Conservation (phyloP, 2,888 invertebrate genomes). For the Drosophila cognata region DNA sequence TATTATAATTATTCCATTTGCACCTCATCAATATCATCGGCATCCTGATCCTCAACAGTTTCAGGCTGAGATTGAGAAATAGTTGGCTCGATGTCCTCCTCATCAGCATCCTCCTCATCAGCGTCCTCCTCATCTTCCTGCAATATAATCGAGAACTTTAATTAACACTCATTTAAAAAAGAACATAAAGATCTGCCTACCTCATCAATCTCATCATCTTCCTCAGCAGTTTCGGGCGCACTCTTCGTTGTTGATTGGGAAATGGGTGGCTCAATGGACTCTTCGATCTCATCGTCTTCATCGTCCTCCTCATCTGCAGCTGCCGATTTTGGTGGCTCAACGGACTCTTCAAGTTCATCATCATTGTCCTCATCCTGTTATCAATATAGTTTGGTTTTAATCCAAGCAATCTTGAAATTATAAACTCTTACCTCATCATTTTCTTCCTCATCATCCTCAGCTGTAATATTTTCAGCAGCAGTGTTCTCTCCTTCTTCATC, state of each 20-base stretch:
- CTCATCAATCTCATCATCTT: slow-evolving; percentile 61
- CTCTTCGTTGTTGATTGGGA: slow-evolving; percentile 20
- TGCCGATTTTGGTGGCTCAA: slow-evolving; percentile 46
- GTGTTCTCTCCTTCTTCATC: slow-evolving; percentile 71
- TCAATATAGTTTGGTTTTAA: not conserved
- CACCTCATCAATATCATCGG: slow-evolving; percentile 37
- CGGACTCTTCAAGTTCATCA: slow-evolving; percentile 52
- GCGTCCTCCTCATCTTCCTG: slow-evolving; percentile 68
- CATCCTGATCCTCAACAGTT: slow-evolving; percentile 38
- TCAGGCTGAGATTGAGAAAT: slow-evolving; percentile 48
- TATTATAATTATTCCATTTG: not conserved
- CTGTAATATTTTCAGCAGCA: slow-evolving; percentile 68
- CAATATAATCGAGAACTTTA: not conserved
- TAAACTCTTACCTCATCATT: slow-evolving; percentile 28
- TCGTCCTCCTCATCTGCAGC: slow-evolving; percentile 26
- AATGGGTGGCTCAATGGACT: slow-evolving; percentile 18
- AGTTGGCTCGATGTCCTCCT: slow-evolving; percentile 64
- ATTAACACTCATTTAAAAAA: not conserved
- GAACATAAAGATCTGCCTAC: not conserved
- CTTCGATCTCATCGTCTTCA: slow-evolving; percentile 19
- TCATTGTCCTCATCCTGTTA: slow-evolving; percentile 21
- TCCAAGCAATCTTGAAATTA: not conserved
- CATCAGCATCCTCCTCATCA: slow-evolving; percentile 57
- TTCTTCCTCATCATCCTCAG: slow-evolving; percentile 84
- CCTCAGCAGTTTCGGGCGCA: slow-evolving; percentile 33